Evolutionary conservation across 2,113 vertebrate species (phyloP).

Genomic region (Cryptomyrus ogoouensis): DNA sequence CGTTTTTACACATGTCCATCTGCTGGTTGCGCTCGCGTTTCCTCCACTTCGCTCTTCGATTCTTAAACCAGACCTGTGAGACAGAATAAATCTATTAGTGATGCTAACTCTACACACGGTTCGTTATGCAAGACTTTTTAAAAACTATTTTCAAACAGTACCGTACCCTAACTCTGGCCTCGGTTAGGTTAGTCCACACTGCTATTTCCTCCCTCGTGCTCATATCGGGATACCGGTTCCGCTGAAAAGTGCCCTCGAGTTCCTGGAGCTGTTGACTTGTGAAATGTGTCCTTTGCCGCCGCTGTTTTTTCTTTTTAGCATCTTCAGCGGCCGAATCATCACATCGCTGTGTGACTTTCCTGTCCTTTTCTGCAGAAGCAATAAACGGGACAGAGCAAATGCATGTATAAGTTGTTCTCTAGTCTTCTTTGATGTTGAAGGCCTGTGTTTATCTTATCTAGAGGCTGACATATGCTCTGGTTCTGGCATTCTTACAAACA

Average conservation of each 20-base stretch:
- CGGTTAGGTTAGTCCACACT: slow-evolving; percentile 96
- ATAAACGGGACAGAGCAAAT: neutral
- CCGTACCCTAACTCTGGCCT: slow-evolving; percentile 90
- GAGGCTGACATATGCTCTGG: neutral
- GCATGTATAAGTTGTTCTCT: neutral
- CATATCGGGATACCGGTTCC: slow-evolving; percentile 98
- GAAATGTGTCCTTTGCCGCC: slow-evolving; percentile 93
- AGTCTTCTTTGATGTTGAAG: neutral
- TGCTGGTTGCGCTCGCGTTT: slow-evolving; percentile 98
- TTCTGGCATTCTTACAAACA: neutral
- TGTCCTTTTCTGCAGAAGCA: slow-evolving; percentile 74
- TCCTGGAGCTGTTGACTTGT: slow-evolving; percentile 97
- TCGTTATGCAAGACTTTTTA: neutral
- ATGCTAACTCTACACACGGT: neutral
- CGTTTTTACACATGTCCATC: slow-evolving; percentile 96
- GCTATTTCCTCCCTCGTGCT: slow-evolving; percentile 96
- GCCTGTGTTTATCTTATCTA: neutral
- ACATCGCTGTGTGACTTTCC: slow-evolving; percentile 63
- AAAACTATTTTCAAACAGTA: neutral
- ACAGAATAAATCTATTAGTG: neutral
- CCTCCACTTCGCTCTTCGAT: slow-evolving; percentile 95
- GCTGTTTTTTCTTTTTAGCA: slow-evolving; percentile 89
- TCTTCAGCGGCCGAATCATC: slow-evolving; percentile 78
- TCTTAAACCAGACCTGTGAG: slow-evolving; percentile 95
- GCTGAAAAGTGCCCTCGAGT: slow-evolving; percentile 92